These are phyloP conservation scores for Xestobium rufovillosum DNA, from an alignment of 2,888 invertebrate species.

Conservation along the genomic window DNA sequence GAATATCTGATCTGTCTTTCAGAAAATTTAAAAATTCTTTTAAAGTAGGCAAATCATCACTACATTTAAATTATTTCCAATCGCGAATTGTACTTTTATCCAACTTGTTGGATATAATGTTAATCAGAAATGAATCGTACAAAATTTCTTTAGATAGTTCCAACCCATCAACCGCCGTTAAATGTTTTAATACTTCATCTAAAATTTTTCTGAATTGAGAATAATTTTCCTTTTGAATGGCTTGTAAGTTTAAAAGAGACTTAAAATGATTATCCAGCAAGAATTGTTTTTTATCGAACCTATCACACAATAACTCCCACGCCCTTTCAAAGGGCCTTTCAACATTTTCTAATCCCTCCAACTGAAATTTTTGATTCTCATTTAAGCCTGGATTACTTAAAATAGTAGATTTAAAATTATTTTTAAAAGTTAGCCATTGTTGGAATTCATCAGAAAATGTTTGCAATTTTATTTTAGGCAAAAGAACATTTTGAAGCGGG, in stretches of 20 bases:
- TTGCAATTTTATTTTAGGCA: neutral
- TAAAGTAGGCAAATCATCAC: conserved; percentile 3
- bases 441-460: neutral
- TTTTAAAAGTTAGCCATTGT: conserved; percentile 4
- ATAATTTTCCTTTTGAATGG: conserved; percentile 9
- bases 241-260: conserved; percentile 5
- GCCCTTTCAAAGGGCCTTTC: conserved; percentile 9
- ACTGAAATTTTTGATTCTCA: conserved; percentile 1
- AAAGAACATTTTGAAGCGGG: conserved; percentile 2
- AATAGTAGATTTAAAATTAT: conserved; percentile 5
- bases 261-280: conserved; percentile 13
- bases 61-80: neutral
- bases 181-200: neutral
- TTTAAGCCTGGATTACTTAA: neutral
- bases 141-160: conserved; percentile 7
- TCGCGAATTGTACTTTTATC: conserved; percentile 1
- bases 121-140: neutral
- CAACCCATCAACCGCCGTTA: neutral
- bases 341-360: conserved; percentile 11
- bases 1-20: neutral
- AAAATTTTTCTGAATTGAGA: conserved; percentile 4
- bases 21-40: conserved; percentile 1
- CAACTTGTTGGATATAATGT: conserved; percentile 1
- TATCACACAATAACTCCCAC: conserved; percentile 14
- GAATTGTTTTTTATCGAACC: conserved; percentile 17